These are phyloP conservation scores for Asteroscopus sphinx DNA, from an alignment of 2,888 invertebrate genomes.

Conservation along the genomic window DNA sequence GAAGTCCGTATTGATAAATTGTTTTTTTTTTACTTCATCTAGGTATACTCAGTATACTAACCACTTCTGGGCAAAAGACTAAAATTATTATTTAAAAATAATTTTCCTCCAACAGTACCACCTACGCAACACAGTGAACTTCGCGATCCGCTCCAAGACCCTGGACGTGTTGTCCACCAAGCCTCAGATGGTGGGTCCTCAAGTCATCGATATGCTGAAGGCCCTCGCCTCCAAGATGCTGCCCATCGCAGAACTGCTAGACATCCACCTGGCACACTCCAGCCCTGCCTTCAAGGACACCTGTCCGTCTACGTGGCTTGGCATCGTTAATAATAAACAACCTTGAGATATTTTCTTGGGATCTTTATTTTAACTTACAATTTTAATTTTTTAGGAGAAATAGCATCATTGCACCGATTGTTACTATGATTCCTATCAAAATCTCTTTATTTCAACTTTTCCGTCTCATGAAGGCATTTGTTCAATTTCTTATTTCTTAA, in stretches of 20 bases:
- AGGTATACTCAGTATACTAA: too few species aligned
- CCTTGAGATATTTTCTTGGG: slow-evolving; percentile 49
- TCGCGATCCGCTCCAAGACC: slow-evolving; percentile 68
- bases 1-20: too few species aligned
- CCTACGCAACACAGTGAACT: slow-evolving; percentile 80
- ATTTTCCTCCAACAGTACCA: slow-evolving; percentile 70
- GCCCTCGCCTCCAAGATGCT: slow-evolving; percentile 72
- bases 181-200: slow-evolving; percentile 76
- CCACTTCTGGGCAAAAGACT: too few species aligned
- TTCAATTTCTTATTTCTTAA: too few species aligned
- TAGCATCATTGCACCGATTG: too few species aligned
- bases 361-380: too few species aligned
- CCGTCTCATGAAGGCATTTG: too few species aligned
- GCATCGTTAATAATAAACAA: slow-evolving; percentile 82
- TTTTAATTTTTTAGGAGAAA: too few species aligned
- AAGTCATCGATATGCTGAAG: slow-evolving; percentile 78
- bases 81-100: too few species aligned
- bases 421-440: too few species aligned
- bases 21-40: too few species aligned
- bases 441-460: too few species aligned
- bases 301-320: slow-evolving; percentile 80
- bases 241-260: slow-evolving; percentile 78
- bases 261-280: slow-evolving; percentile 79
- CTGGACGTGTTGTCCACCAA: slow-evolving; percentile 75
- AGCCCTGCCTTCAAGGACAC: slow-evolving; percentile 82